Evolutionary conservation across 1,140 invertebrate species (phyloP).

Genomic region (Brachionus manjavacas): DNA sequence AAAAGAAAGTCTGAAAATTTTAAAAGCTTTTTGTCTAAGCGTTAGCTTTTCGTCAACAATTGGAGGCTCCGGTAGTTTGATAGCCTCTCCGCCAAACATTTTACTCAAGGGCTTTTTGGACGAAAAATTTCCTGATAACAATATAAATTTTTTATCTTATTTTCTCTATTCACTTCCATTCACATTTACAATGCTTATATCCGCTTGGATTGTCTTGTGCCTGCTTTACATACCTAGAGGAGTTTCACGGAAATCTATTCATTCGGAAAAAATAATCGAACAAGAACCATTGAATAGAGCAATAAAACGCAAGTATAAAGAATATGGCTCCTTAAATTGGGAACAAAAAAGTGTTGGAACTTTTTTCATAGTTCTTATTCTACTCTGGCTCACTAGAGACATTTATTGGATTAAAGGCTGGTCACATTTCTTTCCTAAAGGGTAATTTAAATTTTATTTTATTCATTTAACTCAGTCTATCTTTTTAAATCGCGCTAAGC

Average conservation of each 20-base stretch:
- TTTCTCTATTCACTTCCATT: conserved; percentile 16
- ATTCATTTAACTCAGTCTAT: neutral
- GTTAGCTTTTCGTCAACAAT: conserved; percentile 71
- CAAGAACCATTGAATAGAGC: neutral
- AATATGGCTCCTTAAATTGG: conserved; percentile 46
- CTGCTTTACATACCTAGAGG: neutral
- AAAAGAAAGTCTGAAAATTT: neutral
- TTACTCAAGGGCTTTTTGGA: conserved; percentile 72
- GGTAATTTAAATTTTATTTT: neutral
- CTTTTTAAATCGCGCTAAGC: too few relatives aligned
- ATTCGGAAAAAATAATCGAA: conserved; percentile 7
- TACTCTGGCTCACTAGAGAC: conserved; percentile 78
- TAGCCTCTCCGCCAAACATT: conserved; percentile 77
- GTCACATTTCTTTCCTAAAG: conserved; percentile 51
- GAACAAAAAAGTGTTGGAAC: conserved; percentile 69
- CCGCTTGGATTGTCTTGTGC: neutral
- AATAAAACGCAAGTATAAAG: neutral
- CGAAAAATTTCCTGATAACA: neutral
- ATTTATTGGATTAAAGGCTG: conserved; percentile 77
- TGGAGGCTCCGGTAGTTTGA: conserved; percentile 74
- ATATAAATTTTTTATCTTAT: conserved; percentile 18
- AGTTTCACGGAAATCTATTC: neutral
- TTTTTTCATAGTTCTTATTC: conserved; percentile 70
- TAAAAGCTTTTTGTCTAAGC: conserved; percentile 56
- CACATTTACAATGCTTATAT: neutral